Conservation (phyloP, 2,113 vertebrate genomes). For the Rhabdornis inornatus region DNA sequence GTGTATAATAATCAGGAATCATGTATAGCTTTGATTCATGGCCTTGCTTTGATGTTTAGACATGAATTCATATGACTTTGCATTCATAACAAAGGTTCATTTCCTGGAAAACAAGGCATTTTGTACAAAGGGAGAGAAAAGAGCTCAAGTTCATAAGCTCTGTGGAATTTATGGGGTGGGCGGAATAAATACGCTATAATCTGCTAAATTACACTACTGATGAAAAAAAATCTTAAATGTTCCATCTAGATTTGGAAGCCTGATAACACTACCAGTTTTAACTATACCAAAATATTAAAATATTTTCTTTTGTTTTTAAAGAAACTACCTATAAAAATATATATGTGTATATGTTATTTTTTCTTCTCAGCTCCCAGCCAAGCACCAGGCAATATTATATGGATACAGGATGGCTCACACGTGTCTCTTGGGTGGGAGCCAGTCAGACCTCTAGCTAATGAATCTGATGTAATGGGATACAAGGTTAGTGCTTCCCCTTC, state of each 20-base stretch:
- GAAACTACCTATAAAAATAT: not conserved
- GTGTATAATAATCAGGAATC: not conserved
- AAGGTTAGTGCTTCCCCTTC: slow-evolving; percentile 77
- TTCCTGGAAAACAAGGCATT: slow-evolving; percentile 37
- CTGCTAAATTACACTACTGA: slow-evolving; percentile 27
- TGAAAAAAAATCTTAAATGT: not conserved
- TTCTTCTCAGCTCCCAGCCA: slow-evolving; percentile 83
- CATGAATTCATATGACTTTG: not conserved
- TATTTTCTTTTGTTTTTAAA: not conserved
- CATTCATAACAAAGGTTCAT: slow-evolving; percentile 34
- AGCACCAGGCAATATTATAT: slow-evolving; percentile 86
- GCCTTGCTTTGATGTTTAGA: slow-evolving; percentile 40
- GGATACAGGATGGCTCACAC: slow-evolving; percentile 92
- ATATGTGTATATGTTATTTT: not conserved
- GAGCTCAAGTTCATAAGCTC: slow-evolving; percentile 10
- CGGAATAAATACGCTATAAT: not conserved
- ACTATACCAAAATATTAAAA: not conserved
- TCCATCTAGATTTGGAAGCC: not conserved
- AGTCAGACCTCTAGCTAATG: slow-evolving; percentile 86
- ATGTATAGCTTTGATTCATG: not conserved
- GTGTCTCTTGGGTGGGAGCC: slow-evolving; percentile 92
- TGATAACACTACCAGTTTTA: not conserved
- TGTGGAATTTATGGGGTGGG: not conserved
- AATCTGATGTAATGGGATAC: slow-evolving; percentile 94
- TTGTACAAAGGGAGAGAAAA: slow-evolving; percentile 51